Base-by-base conservation (phyloP, 2,113 vertebrate species). In the Micronisus gabar region DNA sequence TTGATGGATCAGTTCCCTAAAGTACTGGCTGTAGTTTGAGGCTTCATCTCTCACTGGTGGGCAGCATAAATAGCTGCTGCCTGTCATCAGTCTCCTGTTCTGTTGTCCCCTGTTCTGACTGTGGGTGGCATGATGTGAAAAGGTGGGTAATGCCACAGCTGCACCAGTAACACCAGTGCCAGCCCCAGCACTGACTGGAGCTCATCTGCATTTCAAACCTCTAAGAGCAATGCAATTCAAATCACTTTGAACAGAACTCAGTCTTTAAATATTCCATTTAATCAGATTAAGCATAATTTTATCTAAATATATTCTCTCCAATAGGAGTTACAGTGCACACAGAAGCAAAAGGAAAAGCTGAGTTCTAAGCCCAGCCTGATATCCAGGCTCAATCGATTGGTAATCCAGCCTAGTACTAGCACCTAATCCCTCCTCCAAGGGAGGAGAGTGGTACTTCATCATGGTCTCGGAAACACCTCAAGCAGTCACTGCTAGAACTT, bases 181-280 rank as follows among this genome's bases (percentile, higher is more conserved):
- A 86, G 47, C 62, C 48, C 66, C 40, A 56, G 78, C 41, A 5
- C n/a, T 19, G 36, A 20, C 88, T 55, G 91, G 45, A 81, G 50
- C 70, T 81, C 4, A 0, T 48, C 27, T 43, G 45, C 36, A 26
- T 30, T 58, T 56, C 91, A n/a, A 7, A 34, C 16, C 67, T 68
- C 0, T 21, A 2, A 6, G 26, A 68, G 10, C 63, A n/a, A 1
- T 2, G n/a, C 9, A 15, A 11, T 32, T 47, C 63, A 22, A 75
- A 15, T 13, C 22, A 19, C 47, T 4, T 13, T 11, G 13, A 9
- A 10, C 41, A 62, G 73, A 56, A 25, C 48, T 0, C 10, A 22
- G 14, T 72, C 74, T 59, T 91, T 82, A 91, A 96, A 93, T 79
- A 79, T 30, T 78, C 58, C 63, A 12, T 97, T 98, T 98, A 98